Evolutionary conservation across 2,888 invertebrate species (phyloP), one percentile per base, ranked within the genome.

Genomic region (Hanleya hanleyi): DNA sequence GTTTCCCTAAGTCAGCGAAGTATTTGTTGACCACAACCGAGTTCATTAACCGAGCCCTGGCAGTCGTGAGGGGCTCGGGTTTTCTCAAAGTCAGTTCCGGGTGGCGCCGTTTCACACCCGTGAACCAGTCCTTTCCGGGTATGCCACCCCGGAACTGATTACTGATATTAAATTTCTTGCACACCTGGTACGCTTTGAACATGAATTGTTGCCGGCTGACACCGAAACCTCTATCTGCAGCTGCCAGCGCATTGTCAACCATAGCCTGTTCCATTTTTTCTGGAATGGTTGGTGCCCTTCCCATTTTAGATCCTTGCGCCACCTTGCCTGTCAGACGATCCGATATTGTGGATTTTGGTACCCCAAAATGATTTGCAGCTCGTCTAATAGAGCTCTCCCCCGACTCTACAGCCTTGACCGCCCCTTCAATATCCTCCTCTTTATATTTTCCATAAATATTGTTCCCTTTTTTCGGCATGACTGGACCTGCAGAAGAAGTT

Each of bases 111-210:
- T 73, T 9, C 35, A 79, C 74, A 0, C 75, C 69, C 9, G 61
- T 22, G 0, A 73, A 5, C 79, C 75, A 77, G 57, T 75, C 72
- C 41, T 75, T 77, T 12, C 75, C 77, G 12, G 79, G 74, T n/a
- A 74, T 66, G 0, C 73, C 71, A 62, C 76, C 76, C 33, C 50
- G 37, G 64, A 78, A 78, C 0, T 70, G 70, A 12, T 71, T 74
- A 37, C 62, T 72, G 12, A 76, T 32, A 18, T 50, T 61, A 36
- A 75, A 47, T n/a, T 18, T 32, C 5, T 41, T 49, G 3, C 62
- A 71, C 0, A 78, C 15, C n/a, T 71, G 61, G 0, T 62, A 71
- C n/a, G 75, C 49, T 49, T 74, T 69, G 29, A 76, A 49, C 37
- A 41, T 22, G 9, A 77, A 67, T 37, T 67, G 65, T 15, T 64